Base-by-base conservation (phyloP, 2,113 vertebrate genomes). In the Cyprinodon variegatus region DNA sequence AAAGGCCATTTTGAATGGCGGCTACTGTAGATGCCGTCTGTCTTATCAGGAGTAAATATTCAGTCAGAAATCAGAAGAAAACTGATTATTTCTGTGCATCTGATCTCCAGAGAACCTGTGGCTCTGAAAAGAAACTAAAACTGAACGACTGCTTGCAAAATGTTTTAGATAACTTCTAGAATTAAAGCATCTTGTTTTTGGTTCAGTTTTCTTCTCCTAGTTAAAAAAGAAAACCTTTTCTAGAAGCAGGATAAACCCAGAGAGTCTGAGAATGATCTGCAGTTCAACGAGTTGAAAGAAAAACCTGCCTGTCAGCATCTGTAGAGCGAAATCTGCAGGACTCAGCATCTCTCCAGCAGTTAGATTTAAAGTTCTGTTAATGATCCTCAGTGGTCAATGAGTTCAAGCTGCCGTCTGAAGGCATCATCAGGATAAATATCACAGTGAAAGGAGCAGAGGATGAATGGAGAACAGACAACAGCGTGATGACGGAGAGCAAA, bases 361-460 rank as follows among this genome's bases (percentile, higher is more conserved):
- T 9, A 9, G 15, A 53, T 9, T 10, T 57, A n/a, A 57, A 10
- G 43, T 2, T 57, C 20, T 53, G 46, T 50, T 50, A 50, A 15
- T 50, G 6, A 53, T 17, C 50, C 50, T 53, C 20, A 41, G 17
- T 20, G 0, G 38, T 20, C 45, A 37, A 59, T 4, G 63, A 65
- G 63, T 20, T 65, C 29, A 37, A 39, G 66, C 15, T 72, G 68
- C 17, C 57, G 76, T 70, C 57, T 38, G 57, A 17, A 76, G 63
- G 11, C 73, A 70, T 78, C 46, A 67, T 68, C 66, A 67, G 17
- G n/a, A 74, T 40, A 57, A 76, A 74, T 53, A 80, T 80, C 71
- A 61, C 12, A 1, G 12, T 22, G 62, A 68, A 3, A 39, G 38
- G 5, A 0, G 1, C 11, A 3, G 20, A 0, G 45, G 17, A 40